These are phyloP conservation scores for Cyanoderma ruficeps DNA, from an alignment of 2,113 vertebrate genomes.

Conservation along the genomic window DNA sequence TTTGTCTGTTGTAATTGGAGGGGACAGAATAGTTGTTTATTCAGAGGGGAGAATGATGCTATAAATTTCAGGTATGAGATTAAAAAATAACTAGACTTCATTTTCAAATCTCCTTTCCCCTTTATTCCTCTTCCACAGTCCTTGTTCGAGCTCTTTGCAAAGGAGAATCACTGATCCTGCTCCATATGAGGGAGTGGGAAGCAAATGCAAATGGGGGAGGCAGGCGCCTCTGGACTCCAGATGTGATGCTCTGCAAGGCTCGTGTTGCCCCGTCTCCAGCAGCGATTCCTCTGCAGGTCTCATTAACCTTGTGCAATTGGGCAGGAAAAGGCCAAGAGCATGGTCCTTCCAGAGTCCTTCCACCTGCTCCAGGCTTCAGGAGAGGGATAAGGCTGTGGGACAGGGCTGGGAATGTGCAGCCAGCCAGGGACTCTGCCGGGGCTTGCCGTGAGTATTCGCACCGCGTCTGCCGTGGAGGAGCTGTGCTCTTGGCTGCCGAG, in stretches of 20 bases:
- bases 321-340: slow-evolving; percentile 40
- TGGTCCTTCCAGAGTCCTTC: background rate
- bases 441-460: accelerated
- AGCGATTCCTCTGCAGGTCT: slow-evolving; percentile 19
- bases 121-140: slow-evolving; percentile 21
- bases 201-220: background rate
- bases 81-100: slow-evolving; percentile 27
- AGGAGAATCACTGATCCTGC: background rate
- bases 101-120: slow-evolving; percentile 41
- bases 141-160: background rate
- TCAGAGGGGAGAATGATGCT: slow-evolving; percentile 22
- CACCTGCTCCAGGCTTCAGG: background rate
- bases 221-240: slow-evolving; percentile 12
- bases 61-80: slow-evolving; percentile 50
- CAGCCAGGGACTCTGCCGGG: accelerated
- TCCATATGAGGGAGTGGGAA: background rate
- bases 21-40: slow-evolving; percentile 42
- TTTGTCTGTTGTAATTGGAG: slow-evolving; percentile 51
- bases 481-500: background rate
- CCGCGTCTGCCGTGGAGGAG: accelerated
- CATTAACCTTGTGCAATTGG: slow-evolving; percentile 55
- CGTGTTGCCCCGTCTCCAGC: background rate
- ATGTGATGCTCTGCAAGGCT: slow-evolving; percentile 43
- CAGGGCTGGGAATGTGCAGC: background rate
- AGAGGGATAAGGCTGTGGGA: background rate